Evolutionary conservation across 2,113 vertebrate species (phyloP).

Genomic region (Vulpes lagopus): DNA sequence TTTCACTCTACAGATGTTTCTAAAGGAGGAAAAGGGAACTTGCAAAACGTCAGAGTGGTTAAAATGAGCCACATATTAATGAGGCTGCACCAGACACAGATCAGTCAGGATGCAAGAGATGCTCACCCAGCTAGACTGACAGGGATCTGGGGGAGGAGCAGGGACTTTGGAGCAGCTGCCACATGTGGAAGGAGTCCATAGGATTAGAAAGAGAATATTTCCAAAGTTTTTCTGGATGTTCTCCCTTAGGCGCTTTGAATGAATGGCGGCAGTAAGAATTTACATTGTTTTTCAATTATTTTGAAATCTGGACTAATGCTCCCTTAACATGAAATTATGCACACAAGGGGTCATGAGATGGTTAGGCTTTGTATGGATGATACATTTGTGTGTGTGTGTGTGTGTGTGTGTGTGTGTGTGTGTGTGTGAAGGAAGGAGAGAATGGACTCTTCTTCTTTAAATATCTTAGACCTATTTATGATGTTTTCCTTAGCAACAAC

Average conservation of each 20-base stretch:
- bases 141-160: background rate
- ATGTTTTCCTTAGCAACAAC: background rate
- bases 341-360: background rate
- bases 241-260: background rate
- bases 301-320: background rate
- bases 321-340: constrained; percentile 23
- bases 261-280: background rate
- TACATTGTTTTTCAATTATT: constrained; percentile 9
- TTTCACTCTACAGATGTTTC: background rate
- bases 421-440: background rate
- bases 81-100: background rate
- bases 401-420: background rate
- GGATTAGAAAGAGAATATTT: background rate
- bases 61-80: background rate
- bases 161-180: background rate
- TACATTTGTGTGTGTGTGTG: background rate
- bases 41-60: background rate
- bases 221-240: background rate
- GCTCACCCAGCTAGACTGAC: background rate
- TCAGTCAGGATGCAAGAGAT: background rate
- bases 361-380: background rate
- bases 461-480: background rate
- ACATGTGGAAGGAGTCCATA: background rate
- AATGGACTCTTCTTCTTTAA: background rate
- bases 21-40: background rate